Evolutionary conservation across 1,140 invertebrate species (phyloP).

Genomic region (Hylaeus anthracinus): DNA sequence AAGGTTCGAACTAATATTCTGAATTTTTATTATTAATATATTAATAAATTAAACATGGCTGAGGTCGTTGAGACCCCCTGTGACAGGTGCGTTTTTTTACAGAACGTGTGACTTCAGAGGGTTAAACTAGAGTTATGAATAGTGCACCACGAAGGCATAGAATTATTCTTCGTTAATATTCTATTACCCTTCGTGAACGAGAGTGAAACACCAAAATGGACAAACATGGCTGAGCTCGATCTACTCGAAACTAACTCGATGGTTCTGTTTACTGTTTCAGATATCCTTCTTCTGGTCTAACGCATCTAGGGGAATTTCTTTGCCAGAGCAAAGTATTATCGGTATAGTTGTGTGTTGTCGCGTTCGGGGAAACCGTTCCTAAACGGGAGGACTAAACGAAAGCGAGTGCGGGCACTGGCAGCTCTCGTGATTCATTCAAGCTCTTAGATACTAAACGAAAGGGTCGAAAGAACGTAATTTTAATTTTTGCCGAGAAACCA

Average conservation of each 20-base stretch:
- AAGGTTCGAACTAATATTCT: too few species aligned
- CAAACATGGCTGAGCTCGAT: too few species aligned
- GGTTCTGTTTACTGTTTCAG: slow-evolving; percentile 75
- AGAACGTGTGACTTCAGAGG: too few species aligned
- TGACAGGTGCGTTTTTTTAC: too few species aligned
- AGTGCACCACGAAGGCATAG: too few species aligned
- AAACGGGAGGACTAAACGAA: slow-evolving; percentile 36
- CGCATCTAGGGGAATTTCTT: slow-evolving; percentile 51
- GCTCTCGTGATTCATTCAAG: not conserved
- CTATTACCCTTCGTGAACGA: too few species aligned
- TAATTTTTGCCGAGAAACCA: not conserved
- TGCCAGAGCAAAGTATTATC: slow-evolving; percentile 13
- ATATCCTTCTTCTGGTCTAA: slow-evolving; percentile 67
- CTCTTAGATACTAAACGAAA: not conserved
- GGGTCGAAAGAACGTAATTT: not conserved
- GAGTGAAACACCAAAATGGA: too few species aligned
- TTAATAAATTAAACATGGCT: too few species aligned
- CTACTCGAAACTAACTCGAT: not conserved
- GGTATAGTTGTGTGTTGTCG: not conserved
- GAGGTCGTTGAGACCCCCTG: too few species aligned
- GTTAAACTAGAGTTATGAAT: too few species aligned
- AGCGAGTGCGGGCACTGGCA: slow-evolving; percentile 50
- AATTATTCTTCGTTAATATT: too few species aligned
- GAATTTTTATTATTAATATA: too few species aligned
- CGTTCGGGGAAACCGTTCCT: not conserved